phyloP scores from a whole-genome alignment of 2,113 vertebrate species.

The Podilymbus podiceps region DNA sequence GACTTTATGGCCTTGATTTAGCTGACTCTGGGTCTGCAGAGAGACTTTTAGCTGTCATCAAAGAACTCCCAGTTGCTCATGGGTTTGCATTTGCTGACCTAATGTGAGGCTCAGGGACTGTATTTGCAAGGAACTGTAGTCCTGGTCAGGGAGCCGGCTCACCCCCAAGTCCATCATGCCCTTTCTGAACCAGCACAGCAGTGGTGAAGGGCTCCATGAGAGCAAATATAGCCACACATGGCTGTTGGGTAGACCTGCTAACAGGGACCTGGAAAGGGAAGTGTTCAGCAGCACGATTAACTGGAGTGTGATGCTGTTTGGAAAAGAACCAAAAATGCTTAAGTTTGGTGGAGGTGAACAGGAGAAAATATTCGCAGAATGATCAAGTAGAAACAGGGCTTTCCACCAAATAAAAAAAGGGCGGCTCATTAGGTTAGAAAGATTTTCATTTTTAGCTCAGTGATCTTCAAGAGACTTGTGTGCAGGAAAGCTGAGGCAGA shows the following conservation, averaged over 20 bases:
- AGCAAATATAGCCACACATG: neutral
- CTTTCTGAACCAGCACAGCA: neutral
- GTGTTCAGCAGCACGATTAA: neutral
- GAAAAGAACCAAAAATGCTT: neutral
- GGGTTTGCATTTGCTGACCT: neutral
- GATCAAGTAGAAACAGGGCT: neutral
- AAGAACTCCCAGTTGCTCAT: neutral
- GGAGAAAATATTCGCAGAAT: neutral
- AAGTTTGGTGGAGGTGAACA: neutral
- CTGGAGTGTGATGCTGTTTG: neutral
- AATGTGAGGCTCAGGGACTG: neutral
- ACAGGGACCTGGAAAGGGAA: neutral
- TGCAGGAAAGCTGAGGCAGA: neutral
- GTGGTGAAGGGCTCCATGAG: neutral
- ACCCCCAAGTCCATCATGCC: neutral
- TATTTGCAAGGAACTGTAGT: neutral
- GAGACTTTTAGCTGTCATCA: neutral
- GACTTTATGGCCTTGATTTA: neutral
- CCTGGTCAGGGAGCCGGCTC: neutral
- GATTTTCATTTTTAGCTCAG: neutral
- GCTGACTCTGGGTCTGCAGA: neutral
- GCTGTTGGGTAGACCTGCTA: accelerated
- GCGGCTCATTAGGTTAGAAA: neutral
- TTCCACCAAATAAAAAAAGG: neutral
- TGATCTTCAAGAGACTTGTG: neutral